These are phyloP conservation scores for Belgica antarctica DNA, from an alignment of 2,888 invertebrate genomes.

Conservation along the genomic window DNA sequence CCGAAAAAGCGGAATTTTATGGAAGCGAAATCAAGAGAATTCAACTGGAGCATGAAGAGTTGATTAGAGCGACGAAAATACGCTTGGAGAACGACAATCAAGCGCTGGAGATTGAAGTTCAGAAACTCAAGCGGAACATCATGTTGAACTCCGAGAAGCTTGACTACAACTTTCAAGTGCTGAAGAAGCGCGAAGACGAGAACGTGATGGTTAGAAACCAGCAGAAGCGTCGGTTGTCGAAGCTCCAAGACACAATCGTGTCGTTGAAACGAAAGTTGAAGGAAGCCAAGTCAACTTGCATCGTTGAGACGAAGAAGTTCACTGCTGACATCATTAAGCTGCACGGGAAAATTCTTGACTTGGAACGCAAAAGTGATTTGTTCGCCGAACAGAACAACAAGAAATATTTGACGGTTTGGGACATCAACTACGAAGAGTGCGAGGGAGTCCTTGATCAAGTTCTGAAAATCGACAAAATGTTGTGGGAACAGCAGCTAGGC, in stretches of 20 bases:
- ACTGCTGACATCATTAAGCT: slow-evolving; percentile 67
- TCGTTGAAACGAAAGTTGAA: slow-evolving; percentile 64
- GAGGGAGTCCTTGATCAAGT: slow-evolving; percentile 58
- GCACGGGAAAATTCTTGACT: slow-evolving; percentile 63
- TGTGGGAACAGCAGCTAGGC: slow-evolving; percentile 65
- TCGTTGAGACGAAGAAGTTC: slow-evolving; percentile 65
- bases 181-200: slow-evolving; percentile 85
- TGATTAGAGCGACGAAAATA: slow-evolving; percentile 68
- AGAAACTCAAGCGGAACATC: slow-evolving; percentile 74
- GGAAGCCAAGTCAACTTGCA: slow-evolving; percentile 65
- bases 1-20: slow-evolving; percentile 58
- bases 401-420: slow-evolving; percentile 62
- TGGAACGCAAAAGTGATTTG: slow-evolving; percentile 68
- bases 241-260: slow-evolving; percentile 71
- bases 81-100: slow-evolving; percentile 69
- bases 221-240: slow-evolving; percentile 73
- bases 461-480: slow-evolving; percentile 59
- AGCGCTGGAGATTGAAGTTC: slow-evolving; percentile 73
- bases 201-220: slow-evolving; percentile 75
- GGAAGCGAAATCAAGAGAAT: slow-evolving; percentile 62
- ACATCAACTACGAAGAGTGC: slow-evolving; percentile 60
- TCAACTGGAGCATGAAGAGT: slow-evolving; percentile 68
- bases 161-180: slow-evolving; percentile 83
- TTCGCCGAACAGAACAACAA: slow-evolving; percentile 65
- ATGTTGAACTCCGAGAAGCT: slow-evolving; percentile 85